Evolutionary conservation across 2,797 vertebrate species (phyloP), one percentile per base, ranked within the genome.

Genomic region (Rousettus madagascariensis): DNA sequence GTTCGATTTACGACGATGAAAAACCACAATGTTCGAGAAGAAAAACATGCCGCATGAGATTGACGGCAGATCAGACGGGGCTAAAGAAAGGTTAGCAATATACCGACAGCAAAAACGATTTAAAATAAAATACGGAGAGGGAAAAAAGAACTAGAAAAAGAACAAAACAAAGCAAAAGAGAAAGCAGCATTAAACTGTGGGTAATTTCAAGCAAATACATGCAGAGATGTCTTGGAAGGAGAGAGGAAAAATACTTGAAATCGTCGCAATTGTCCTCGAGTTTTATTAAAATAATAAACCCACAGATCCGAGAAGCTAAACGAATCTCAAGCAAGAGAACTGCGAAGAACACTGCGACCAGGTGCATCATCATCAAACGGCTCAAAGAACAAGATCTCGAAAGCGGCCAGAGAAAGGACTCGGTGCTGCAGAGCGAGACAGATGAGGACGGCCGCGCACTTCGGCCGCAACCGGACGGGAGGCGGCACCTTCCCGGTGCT

Each of bases 1-100:
- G 85, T 30, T 38, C 84, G 43, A 51, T 91, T 75, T 72, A 83
- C n/a, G 26, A 85, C 87, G 33, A 93, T 93, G 36, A 86, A 88
- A 86, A 93, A 33, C 22, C 22, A 68, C 4, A 46, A 38, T 59
- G 3, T 71, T 74, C 59, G 36, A 59, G 66, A 66, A 85, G 53
- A 90, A 93, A 96, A 94, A 63, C 85, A 71, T 3, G 46, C 59
- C 63, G 33, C 49, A 49, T 51, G 36, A 8, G n/a, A 82, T n/a
- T 88, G 51, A 83, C 1, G 38, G 65, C 38, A 92, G 82, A 79
- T 69, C 24, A 77, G 19, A 65, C 3, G 43, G n/a, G 41, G n/a
- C 10, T 51, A 30, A 49, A 87, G 43, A 53, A 86, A 24, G 46
- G 38, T 38, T 33, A 57, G 6, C 51, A 49, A 69, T 15, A 26